phyloP scores from a whole-genome alignment of 2,113 vertebrate genomes.

The Rhinogobius similis region DNA sequence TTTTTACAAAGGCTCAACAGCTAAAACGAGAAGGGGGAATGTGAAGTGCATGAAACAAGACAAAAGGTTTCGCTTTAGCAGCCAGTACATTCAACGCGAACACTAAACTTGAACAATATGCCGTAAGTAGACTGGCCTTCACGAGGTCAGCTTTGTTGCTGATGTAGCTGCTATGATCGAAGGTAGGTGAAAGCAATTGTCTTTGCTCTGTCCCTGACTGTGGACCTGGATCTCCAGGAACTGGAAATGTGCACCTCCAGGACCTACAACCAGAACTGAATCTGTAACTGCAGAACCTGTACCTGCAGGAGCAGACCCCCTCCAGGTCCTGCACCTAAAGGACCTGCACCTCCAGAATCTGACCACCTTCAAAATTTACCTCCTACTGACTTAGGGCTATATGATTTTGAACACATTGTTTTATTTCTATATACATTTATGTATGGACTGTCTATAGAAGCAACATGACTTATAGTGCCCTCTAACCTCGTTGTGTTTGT shows the following conservation, averaged over 20 bases:
- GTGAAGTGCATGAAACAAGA: neutral
- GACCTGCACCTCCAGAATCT: neutral
- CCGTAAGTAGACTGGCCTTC: neutral
- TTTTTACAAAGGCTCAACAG: neutral
- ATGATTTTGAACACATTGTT: too few relatives aligned
- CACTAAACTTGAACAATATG: neutral
- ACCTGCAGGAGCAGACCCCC: too few relatives aligned
- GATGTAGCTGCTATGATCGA: neutral
- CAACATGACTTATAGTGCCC: neutral
- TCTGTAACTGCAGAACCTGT: neutral
- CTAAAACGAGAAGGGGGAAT: neutral
- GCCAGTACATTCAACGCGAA: neutral
- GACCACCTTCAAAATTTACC: neutral
- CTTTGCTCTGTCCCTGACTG: neutral
- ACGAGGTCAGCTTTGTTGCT: neutral
- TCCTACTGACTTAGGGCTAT: too few relatives aligned
- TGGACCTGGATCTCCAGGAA: neutral
- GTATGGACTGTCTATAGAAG: neutral
- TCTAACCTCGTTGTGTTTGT: conserved; percentile 43
- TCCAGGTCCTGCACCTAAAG: too few relatives aligned
- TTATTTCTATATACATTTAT: neutral
- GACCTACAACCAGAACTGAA: neutral
- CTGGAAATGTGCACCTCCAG: neutral
- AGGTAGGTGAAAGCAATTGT: neutral
- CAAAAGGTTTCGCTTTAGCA: neutral